Evolutionary conservation across 1,140 invertebrate genomes (phyloP), one percentile per base, ranked within the genome.

Genomic region (Rhysida immarginata): DNA sequence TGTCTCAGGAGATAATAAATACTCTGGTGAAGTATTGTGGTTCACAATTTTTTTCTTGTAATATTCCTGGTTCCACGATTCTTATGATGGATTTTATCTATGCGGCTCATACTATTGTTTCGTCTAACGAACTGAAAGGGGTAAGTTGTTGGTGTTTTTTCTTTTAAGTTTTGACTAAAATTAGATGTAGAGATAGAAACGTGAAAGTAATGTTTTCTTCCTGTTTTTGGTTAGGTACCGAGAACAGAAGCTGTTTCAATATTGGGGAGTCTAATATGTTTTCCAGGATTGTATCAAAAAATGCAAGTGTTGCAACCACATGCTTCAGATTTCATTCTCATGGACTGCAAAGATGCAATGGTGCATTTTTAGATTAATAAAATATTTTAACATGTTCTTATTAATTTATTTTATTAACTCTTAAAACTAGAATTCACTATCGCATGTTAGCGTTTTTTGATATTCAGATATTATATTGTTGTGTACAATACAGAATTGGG

Each of bases 191-290:
- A n/a, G n/a, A n/a, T n/a, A n/a, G n/a, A n/a, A 14, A 24, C 1
- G 26, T 51, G 25, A 54, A 29, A 55, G 5, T 46, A 50, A 3
- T 29, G 3, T 20, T 52, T 58, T 49, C 54, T 59, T 61, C 53
- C 2, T 58, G 62, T 60, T 57, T 64, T 65, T 68, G 24, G 57
- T 54, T 61, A 87, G 78, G 82, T 84, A 56, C 91, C 92, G 1
- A 77, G 90, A 57, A 83, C 83, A 16, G 92, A 96, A 67, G 91
- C 93, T 0, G 80, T 92, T n/a, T 87, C 89, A 0, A 82, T 96
- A 48, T 73, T 98, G 5, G 91, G 89, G 1, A 83, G 85, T 0
- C 70, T 96, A 43, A 71, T 96, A 21, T 84, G 85, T 59, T 78
- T 93, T 56, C 85, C 89, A 0, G 77, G 84, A 58, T 78, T 82